Evolutionary conservation across 2,888 invertebrate species (phyloP).

Genomic region (Tetragonula carbonaria): DNA sequence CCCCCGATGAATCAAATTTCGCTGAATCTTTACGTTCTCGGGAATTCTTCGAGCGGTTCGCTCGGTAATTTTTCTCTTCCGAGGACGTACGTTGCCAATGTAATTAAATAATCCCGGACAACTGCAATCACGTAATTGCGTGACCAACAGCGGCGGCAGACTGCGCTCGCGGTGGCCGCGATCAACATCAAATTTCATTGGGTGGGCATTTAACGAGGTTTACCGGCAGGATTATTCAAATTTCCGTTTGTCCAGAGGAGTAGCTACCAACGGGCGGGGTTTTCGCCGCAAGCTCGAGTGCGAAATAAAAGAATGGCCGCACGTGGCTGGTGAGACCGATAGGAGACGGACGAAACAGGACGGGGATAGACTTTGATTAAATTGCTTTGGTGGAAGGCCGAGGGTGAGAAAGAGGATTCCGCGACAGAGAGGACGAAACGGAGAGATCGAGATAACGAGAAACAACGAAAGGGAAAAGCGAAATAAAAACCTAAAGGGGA

Average conservation of each 20-base stretch:
- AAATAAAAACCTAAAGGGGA: neutral
- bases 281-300: slow-evolving; percentile 36
- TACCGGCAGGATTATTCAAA: slow-evolving; percentile 73
- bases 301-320: slow-evolving; percentile 55
- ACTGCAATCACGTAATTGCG: slow-evolving; percentile 60
- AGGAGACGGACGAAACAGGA: slow-evolving; percentile 30
- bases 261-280: slow-evolving; percentile 11
- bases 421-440: slow-evolving; percentile 7
- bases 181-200: slow-evolving; percentile 74
- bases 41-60: neutral
- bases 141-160: slow-evolving; percentile 32
- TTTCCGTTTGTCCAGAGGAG: slow-evolving; percentile 71
- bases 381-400: slow-evolving; percentile 37
- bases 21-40: neutral
- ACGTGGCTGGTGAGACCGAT: slow-evolving; percentile 45
- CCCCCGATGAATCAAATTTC: neutral
- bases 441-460: slow-evolving; percentile 13
- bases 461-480: slow-evolving; percentile 11
- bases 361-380: slow-evolving; percentile 62
- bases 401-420: slow-evolving; percentile 3
- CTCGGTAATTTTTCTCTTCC: neutral
- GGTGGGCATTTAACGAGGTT: slow-evolving; percentile 68
- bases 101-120: slow-evolving; percentile 44
- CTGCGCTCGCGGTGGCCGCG: slow-evolving; percentile 31
- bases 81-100: neutral